These are phyloP conservation scores for Drosophila sechellia DNA, from an alignment of 1,140 invertebrate species.

Conservation along the genomic window DNA sequence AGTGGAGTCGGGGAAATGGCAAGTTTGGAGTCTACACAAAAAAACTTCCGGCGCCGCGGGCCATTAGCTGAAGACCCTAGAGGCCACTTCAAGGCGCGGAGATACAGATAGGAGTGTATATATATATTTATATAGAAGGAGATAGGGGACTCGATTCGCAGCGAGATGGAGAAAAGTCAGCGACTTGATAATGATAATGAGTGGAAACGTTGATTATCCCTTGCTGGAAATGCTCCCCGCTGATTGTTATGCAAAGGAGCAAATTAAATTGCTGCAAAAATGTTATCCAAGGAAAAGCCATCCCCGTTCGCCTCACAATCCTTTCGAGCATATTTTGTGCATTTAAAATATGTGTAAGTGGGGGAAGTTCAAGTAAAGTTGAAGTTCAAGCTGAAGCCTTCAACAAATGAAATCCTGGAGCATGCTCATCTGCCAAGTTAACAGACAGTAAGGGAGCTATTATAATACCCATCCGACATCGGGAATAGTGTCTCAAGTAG, in stretches of 20 bases:
- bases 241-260: conserved; percentile 77
- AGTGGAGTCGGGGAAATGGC: conserved; percentile 4
- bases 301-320: neutral
- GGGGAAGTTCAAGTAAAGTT: conserved; percentile 20
- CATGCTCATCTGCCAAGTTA: conserved; percentile 44
- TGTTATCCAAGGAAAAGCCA: conserved; percentile 14
- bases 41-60: conserved; percentile 68
- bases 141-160: neutral
- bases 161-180: conserved; percentile 15
- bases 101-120: conserved; percentile 3
- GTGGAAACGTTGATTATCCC: conserved; percentile 56
- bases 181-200: conserved; percentile 77
- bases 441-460: conserved; percentile 34
- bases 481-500: conserved; percentile 37
- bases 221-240: conserved; percentile 18
- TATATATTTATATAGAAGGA: neutral
- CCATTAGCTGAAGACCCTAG: conserved; percentile 73
- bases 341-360: conserved; percentile 41
- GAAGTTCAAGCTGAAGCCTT: conserved; percentile 22
- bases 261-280: conserved; percentile 58
- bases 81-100: conserved; percentile 64
- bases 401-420: conserved; percentile 36
- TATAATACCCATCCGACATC: conserved; percentile 31
- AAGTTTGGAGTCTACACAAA: conserved; percentile 36
- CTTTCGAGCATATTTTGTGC: conserved; percentile 43